phyloP scores from a whole-genome alignment of 2,888 invertebrate genomes.

The Pristionchus mayeri region DNA sequence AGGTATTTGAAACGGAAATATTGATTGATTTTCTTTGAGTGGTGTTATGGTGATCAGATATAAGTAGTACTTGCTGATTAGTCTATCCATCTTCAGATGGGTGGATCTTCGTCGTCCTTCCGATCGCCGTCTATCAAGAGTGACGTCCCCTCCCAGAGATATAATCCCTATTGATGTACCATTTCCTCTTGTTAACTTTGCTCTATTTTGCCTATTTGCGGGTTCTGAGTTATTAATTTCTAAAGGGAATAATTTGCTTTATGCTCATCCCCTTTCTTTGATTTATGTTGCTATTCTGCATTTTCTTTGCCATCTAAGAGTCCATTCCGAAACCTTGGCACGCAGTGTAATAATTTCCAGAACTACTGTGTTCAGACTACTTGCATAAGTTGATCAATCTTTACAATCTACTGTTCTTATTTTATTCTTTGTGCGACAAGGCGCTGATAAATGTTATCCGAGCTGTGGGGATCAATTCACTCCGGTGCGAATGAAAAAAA shows the following conservation, averaged over 20 bases:
- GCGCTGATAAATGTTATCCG: too few species aligned
- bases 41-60: too few species aligned
- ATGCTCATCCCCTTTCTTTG: neutral
- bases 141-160: neutral
- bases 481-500: neutral
- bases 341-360: neutral
- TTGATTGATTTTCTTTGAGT: too few species aligned
- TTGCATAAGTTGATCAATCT: neutral
- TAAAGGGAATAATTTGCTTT: neutral
- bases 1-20: too few species aligned
- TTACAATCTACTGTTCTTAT: neutral
- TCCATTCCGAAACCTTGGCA: too few species aligned
- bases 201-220: neutral
- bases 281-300: neutral
- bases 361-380: too few species aligned
- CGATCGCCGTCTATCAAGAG: neutral
- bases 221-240: neutral
- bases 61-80: too few species aligned
- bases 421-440: neutral
- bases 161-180: conserved; percentile 20
- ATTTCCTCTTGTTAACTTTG: too few species aligned
- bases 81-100: neutral
- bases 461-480: too few species aligned
- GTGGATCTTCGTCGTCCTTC: neutral
- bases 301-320: too few species aligned